phyloP scores from a whole-genome alignment of 2,888 invertebrate species.

The Ectobius pallidus region DNA sequence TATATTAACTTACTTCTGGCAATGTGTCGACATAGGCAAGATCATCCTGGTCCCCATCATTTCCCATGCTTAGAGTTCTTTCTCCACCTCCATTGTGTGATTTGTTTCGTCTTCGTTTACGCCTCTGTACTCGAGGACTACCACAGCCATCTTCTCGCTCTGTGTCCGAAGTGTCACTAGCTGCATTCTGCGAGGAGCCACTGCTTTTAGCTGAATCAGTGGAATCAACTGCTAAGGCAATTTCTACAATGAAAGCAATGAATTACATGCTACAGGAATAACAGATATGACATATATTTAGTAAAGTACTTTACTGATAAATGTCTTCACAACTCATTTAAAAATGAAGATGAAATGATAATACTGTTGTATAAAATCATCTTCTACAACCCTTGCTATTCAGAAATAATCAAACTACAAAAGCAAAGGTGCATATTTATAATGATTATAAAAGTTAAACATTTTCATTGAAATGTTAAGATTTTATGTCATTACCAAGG shows the following conservation, averaged over 20 bases:
- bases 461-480: no score
- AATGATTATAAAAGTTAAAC: no score
- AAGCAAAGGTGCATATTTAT: no score
- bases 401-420: no score
- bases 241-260: conserved; percentile 28
- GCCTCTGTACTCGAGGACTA: conserved; percentile 80
- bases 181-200: conserved; percentile 49
- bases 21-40: conserved; percentile 83
- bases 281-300: no score
- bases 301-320: no score
- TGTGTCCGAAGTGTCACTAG: conserved; percentile 70
- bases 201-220: conserved; percentile 58
- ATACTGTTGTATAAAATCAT: no score
- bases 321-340: no score
- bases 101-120: conserved; percentile 58
- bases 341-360: no score
- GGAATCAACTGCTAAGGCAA: conserved; percentile 49
- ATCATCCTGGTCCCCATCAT: conserved; percentile 65
- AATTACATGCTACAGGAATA: no score
- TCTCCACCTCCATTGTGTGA: conserved; percentile 55
- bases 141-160: conserved; percentile 75
- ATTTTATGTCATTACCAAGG: no score
- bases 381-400: no score
- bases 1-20: conserved; percentile 78
- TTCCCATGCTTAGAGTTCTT: conserved; percentile 53